Evolutionary conservation across 2,888 invertebrate species (phyloP).

Genomic region (Sesamia inferens): DNA sequence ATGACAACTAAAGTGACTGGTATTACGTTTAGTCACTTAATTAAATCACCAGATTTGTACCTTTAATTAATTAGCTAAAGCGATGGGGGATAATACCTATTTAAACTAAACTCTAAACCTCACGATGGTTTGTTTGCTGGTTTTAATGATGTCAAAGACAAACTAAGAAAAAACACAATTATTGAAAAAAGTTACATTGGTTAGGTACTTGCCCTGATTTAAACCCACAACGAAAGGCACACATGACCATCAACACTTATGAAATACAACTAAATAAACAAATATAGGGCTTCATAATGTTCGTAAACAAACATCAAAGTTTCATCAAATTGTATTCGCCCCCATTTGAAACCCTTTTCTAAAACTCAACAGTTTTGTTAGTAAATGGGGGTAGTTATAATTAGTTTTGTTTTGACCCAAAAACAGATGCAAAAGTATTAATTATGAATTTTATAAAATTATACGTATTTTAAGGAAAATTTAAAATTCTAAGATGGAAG

Average conservation of each 20-base stretch:
- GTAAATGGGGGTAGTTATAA: constrained; percentile 48
- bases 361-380: constrained; percentile 39
- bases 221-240: background rate
- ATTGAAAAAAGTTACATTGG: background rate
- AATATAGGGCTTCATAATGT: constrained; percentile 18
- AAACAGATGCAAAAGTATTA: constrained; percentile 20
- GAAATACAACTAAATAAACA: constrained; percentile 8
- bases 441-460: constrained; percentile 19
- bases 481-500: background rate
- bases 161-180: background rate
- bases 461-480: background rate
- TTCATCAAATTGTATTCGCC: constrained; percentile 44
- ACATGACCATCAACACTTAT: background rate
- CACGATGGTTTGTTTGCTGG: background rate
- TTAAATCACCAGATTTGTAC: too few relatives aligned
- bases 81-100: too few relatives aligned
- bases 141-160: background rate
- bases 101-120: background rate
- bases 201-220: background rate
- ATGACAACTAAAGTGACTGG: too few relatives aligned
- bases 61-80: too few relatives aligned
- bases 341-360: constrained; percentile 43
- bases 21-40: too few relatives aligned
- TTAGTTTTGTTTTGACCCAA: constrained; percentile 54
- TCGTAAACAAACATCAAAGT: constrained; percentile 28